Evolutionary conservation across 2,797 vertebrate species (phyloP).

Genomic region (Podarcis siculus): DNA sequence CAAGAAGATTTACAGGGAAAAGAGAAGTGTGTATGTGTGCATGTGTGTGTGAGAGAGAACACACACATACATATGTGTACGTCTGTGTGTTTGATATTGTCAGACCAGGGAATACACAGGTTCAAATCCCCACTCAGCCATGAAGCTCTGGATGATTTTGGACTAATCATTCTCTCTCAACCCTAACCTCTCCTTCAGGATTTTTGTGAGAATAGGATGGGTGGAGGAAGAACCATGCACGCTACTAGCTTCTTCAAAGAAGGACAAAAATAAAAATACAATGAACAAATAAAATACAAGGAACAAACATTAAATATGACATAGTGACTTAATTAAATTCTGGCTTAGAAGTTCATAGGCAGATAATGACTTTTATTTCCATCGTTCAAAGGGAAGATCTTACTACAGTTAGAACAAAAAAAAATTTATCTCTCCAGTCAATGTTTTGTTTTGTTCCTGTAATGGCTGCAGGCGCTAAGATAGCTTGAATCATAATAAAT

Average conservation of each 20-base stretch:
- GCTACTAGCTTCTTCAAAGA: neutral
- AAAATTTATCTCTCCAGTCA: neutral
- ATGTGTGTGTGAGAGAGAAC: no score
- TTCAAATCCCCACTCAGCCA: no score
- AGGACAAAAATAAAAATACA: neutral
- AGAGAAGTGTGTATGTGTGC: no score
- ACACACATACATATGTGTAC: no score
- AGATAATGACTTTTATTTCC: neutral
- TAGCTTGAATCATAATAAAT: conserved; percentile 3
- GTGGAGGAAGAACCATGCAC: neutral
- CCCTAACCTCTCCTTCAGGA: neutral
- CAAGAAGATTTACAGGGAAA: no score
- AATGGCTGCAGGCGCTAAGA: neutral
- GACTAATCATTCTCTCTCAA: neutral
- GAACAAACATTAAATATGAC: neutral
- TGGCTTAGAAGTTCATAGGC: neutral
- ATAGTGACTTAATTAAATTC: neutral
- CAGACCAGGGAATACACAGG: no score
- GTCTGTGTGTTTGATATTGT: no score
- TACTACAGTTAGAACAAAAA: neutral
- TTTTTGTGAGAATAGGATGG: neutral
- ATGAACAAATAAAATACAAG: neutral
- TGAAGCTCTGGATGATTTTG: no score
- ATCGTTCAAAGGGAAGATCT: neutral
- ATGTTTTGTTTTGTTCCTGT: neutral